Evolutionary conservation across 2,888 invertebrate species (phyloP), one percentile per base, ranked within the genome.

Genomic region (Iphiclides podalirius): DNA sequence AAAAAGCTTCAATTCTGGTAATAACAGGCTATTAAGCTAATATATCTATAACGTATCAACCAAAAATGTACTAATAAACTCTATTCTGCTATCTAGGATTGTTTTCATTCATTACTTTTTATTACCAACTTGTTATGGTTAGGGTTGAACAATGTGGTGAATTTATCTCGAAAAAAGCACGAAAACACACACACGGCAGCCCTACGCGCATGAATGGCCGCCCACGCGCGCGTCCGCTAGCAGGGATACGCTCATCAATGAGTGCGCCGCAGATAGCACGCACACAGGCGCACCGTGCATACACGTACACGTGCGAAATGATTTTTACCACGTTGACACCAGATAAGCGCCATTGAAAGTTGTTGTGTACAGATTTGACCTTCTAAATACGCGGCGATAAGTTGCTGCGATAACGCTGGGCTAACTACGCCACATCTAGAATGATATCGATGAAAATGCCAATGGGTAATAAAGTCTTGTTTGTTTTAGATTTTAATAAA

Each of bases 201-300:
- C 48, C 42, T 37, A 44, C 8, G 36, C 40, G 47, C 23, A 58
- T 58, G 58, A 58, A 58, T 58, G 58, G 44, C 49, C 14, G 40
- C 35, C 11, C 11, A 17, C 28, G 47, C 39, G 37, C 15, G 47
- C 45, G 49, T 38, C 23, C 26, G 28, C n/a, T 4, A 28, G 8
- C 6, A 8, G 6, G 31, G 31, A n/a, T 11, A 31, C 31, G 31
- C 12, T n/a, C 12, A 31, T 31, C 44, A 50, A 47, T 48, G 51
- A 28, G 8, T 13, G 12, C 8, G 31, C 37, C 34, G 23, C 47
- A 20, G 53, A 47, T 52, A 52, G 47, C 53, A 31, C 47, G 34
- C 40, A 49, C 51, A 47, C 49, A 38, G 1, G 1, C 28, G 16
- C 45, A 8, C n/a, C n/a, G n/a, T 11, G 11, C 17, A 20, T 15